These are phyloP conservation scores for Plectropomus leopardus DNA, from an alignment of 2,113 vertebrate genomes.

Conservation along the genomic window DNA sequence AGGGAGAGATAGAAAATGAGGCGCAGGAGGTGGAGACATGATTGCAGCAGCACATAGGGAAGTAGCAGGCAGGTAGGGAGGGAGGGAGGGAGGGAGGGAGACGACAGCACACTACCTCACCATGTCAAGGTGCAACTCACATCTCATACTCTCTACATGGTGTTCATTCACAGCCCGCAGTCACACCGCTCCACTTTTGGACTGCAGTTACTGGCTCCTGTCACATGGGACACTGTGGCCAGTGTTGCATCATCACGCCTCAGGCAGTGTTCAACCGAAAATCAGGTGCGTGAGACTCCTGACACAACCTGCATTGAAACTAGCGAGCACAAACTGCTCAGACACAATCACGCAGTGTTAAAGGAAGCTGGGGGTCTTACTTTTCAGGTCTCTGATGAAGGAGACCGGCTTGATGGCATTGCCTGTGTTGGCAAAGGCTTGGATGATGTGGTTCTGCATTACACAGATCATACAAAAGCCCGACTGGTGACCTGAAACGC, in stretches of 20 bases:
- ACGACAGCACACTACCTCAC: conserved; percentile 49
- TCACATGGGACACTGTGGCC: conserved; percentile 38
- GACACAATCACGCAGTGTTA: neutral
- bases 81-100: conserved; percentile 6
- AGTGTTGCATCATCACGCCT: conserved; percentile 23
- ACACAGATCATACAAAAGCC: conserved; percentile 97
- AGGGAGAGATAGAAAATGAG: conserved; percentile 16
- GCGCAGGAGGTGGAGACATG: conserved; percentile 52
- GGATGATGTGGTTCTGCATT: conserved; percentile 96
- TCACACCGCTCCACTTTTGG: conserved; percentile 30
- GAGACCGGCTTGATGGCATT: conserved; percentile 94
- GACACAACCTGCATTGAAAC: conserved; percentile 2
- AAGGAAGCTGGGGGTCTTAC: conserved; percentile 84
- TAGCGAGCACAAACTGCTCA: neutral
- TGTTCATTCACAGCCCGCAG: conserved; percentile 59
- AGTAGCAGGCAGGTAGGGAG: conserved; percentile 30
- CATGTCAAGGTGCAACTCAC: conserved; percentile 54
- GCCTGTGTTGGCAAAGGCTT: conserved; percentile 96
- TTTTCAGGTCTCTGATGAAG: conserved; percentile 95
- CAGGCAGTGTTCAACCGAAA: conserved; percentile 16
- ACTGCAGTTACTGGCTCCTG: conserved; percentile 51
- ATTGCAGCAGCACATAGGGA: conserved; percentile 70
- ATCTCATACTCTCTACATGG: conserved; percentile 31
- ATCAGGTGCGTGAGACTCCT: conserved; percentile 1
- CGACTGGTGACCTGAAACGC: conserved; percentile 90